phyloP scores from a whole-genome alignment of 2,797 vertebrate species.

The Pipistrellus pygmaeus region DNA sequence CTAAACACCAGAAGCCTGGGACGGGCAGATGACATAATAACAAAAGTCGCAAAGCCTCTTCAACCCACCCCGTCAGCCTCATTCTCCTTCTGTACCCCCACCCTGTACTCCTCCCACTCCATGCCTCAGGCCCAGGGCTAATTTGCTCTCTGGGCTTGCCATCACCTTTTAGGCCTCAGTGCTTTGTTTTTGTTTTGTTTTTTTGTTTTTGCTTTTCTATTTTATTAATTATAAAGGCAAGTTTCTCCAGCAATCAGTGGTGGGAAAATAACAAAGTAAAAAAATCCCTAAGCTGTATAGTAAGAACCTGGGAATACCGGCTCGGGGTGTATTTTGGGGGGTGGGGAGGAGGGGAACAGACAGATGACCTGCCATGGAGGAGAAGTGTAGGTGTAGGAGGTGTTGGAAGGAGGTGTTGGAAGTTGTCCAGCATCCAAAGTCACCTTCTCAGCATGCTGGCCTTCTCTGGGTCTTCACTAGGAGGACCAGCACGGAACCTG shows the following conservation, averaged over 20 bases:
- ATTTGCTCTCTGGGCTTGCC: not conserved
- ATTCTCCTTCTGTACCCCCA: not conserved
- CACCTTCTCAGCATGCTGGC: not conserved
- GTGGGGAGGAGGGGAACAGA: no score
- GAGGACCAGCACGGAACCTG: not conserved
- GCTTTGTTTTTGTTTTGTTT: not conserved
- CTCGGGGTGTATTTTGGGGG: not conserved
- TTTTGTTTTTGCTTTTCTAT: conserved; percentile 55
- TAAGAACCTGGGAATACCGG: not conserved
- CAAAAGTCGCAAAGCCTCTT: not conserved
- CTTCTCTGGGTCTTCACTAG: not conserved
- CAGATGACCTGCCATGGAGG: not conserved
- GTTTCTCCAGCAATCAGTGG: conserved; percentile 36
- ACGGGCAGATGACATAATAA: not conserved
- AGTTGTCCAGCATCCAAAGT: not conserved
- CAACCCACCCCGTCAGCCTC: not conserved
- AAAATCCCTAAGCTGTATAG: not conserved
- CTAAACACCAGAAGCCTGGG: not conserved
- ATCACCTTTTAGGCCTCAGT: not conserved
- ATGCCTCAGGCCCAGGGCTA: not conserved
- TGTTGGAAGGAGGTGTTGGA: rapidly evolving
- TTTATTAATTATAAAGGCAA: conserved; percentile 65
- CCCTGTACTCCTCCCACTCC: not conserved
- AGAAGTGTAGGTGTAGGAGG: not conserved
- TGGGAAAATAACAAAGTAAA: conserved; percentile 35